Evolutionary conservation across 2,888 invertebrate genomes (phyloP), one percentile per base, ranked within the genome.

Genomic region (Acleris laterana): DNA sequence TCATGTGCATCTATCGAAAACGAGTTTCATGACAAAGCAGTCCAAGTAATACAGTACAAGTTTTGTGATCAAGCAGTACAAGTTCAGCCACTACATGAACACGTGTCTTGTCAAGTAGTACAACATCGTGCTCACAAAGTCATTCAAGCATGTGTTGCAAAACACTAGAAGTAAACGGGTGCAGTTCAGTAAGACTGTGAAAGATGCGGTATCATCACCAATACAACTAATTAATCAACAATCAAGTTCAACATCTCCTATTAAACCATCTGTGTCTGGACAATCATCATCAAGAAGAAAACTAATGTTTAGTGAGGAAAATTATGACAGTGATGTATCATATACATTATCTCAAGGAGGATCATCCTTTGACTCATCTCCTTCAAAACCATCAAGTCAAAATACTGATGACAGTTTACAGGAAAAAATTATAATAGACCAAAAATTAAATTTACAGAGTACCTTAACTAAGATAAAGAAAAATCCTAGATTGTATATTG

Each of bases 401-500:
- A 53, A 17, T 17, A 53, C 38, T 53, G 17, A n/a, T 38, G 32
- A 38, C n/a, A 19, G 17, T 38, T 19, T 13, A 5, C 32, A 32
- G 9, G 53, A 53, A 38, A 38, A 19, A 3, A 9, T n/a, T 25
- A 20, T 32, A 46, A 59, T 38, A 59, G 9, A 50, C 13, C 22
- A 59, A 13, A n/a, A 49, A 32, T 13, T 50, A 44, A 44, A 53
- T 22, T 53, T 51, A 25, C 46, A 22, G 17, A 53, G 42, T 52
- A 42, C 52, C 13, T 11, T 62, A 16, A 9, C 17, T 22, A 52
- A 52, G 28, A 62, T 62, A 25, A 49, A 44, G 17, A 20, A 42
- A 11, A 62, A 62, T 3, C 62, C 62, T n/a, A 44, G 48, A 55
- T 17, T 48, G 13, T 62, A 55, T 46, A 22, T 62, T 22, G 62